phyloP scores from a whole-genome alignment of 1,140 invertebrate species.

The Phenacoccus solenopsis region DNA sequence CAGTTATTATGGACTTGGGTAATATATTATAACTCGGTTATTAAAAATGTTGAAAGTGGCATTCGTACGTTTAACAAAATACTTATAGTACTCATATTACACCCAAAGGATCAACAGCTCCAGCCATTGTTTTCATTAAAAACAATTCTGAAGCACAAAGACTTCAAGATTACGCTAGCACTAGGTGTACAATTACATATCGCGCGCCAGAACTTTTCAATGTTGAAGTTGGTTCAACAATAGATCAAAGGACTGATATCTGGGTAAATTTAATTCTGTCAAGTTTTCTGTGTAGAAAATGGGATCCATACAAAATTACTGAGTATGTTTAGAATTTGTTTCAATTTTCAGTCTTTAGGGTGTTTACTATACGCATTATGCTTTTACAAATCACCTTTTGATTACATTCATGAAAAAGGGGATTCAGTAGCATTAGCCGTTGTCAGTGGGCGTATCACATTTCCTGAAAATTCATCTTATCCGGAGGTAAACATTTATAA shows the following conservation, averaged over 20 bases:
- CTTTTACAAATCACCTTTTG: conserved; percentile 76
- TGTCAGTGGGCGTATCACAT: conserved; percentile 58
- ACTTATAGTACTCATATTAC: conserved; percentile 12
- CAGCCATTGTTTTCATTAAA: conserved; percentile 59
- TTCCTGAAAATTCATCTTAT: conserved; percentile 56
- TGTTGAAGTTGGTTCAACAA: conserved; percentile 61
- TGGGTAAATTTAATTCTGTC: conserved; percentile 47
- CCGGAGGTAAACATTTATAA: conserved; percentile 38
- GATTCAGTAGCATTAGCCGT: conserved; percentile 78
- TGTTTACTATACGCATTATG: conserved; percentile 75
- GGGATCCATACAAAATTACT: background rate
- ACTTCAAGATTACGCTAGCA: conserved; percentile 67
- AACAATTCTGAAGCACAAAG: conserved; percentile 54
- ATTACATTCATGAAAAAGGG: conserved; percentile 68
- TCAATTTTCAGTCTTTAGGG: conserved; percentile 58
- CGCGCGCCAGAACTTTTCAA: conserved; percentile 77
- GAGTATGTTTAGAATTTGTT: background rate
- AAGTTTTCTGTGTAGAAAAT: conserved; percentile 7
- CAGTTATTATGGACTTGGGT: conserved; percentile 74
- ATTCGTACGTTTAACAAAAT: background rate
- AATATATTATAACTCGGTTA: too few relatives aligned
- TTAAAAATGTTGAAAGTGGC: too few relatives aligned
- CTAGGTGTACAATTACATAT: conserved; percentile 77
- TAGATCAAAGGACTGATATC: conserved; percentile 76
- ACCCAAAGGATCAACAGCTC: conserved; percentile 53